Evolutionary conservation across 1,140 invertebrate genomes (phyloP), one percentile per base, ranked within the genome.

Genomic region (Prorops nasuta): DNA sequence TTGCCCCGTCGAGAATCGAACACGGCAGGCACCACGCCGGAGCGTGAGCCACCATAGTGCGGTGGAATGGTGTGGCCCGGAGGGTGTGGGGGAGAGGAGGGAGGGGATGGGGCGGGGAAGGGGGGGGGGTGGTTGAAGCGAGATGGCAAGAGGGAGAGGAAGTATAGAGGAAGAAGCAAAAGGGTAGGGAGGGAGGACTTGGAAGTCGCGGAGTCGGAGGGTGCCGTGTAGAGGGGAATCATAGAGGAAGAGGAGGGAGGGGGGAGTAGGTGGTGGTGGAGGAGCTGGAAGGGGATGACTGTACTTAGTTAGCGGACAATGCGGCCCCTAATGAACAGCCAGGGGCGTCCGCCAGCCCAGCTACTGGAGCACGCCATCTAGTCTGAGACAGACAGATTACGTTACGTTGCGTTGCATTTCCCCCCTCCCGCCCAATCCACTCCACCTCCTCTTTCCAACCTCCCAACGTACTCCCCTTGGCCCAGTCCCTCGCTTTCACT

Each of bases 261-360:
- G 24, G 35, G 53, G 39, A 46, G 40, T 48, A 38, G 49, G 42
- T 32, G 42, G 47, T 18, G 38, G 40, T 47, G 46, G 55, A 56
- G 56, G 58, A 57, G 57, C 61, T 14, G 34, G 34, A 8, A 35
- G 34, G 4, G 22, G 20, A 31, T 54, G 63, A 63, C 63, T 68
- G 72, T 72, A 76, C 75, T 77, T 77, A 76, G 75, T 77, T 77
- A 77, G 64, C 74, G 74, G 75, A 77, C 74, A 77, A 77, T 77
- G 72, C 67, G 64, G 66, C 67, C 72, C 69, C 74, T 76, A 77
- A 77, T 74, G 74, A 76, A 77, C 72, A 76, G 72, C 72, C 71
- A 70, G 71, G 69, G 74, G 73, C 71, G 68, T 66, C 67, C 61
- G 67, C 51, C 44, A 54, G 57, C 54, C 49, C 60, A 69, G 66